These are phyloP conservation scores for Polydrusus tereticollis DNA, from an alignment of 2,888 invertebrate genomes.

Conservation along the genomic window DNA sequence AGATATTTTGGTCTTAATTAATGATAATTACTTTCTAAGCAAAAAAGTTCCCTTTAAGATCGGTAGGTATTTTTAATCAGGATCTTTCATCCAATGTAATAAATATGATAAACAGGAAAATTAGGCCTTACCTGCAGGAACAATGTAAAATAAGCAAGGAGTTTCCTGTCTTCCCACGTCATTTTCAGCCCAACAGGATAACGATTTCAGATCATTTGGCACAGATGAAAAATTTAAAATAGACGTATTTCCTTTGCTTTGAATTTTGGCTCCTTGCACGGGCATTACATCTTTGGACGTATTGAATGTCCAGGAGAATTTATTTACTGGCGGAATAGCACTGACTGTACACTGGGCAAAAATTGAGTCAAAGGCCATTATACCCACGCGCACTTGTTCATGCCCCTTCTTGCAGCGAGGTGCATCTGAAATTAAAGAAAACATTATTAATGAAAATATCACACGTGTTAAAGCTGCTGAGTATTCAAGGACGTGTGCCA, in stretches of 20 bases:
- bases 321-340: conserved; percentile 79
- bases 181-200: conserved; percentile 91
- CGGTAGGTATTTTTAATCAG: too few species aligned
- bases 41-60: too few species aligned
- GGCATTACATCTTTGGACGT: conserved; percentile 81
- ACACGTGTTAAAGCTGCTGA: too few species aligned
- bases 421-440: conserved; percentile 74
- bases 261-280: conserved; percentile 74
- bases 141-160: conserved; percentile 86
- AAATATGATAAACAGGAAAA: too few species aligned
- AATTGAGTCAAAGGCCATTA: conserved; percentile 80
- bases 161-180: conserved; percentile 83
- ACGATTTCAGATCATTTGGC: conserved; percentile 79
- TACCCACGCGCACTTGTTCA: conserved; percentile 79
- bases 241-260: conserved; percentile 68
- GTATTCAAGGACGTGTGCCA: too few species aligned
- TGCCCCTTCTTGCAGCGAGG: conserved; percentile 83
- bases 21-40: too few species aligned
- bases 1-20: too few species aligned
- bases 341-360: conserved; percentile 85
- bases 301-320: conserved; percentile 90
- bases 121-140: conserved; percentile 81
- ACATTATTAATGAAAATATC: too few species aligned
- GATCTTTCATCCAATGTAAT: too few species aligned
- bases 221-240: conserved; percentile 72